Percentiles rank a stretch among this genome's conserved stretches.
phyloP scores from a whole-genome alignment of 2,888 invertebrate genomes.

The Drosophila flavopinicola region DNA sequence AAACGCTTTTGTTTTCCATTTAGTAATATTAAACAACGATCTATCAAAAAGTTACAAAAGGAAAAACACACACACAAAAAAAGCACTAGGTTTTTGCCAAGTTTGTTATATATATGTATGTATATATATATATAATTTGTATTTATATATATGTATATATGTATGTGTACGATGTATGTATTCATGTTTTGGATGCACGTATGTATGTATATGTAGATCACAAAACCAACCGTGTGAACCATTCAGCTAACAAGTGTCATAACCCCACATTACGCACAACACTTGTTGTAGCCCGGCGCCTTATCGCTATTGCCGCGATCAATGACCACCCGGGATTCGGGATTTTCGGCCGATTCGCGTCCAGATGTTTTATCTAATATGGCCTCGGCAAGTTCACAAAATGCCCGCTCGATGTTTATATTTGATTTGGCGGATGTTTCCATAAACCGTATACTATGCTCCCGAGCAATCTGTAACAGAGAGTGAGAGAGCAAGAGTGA shows the following conservation, averaged over 20 bases:
- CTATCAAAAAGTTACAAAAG: slow-evolving; percentile 37
- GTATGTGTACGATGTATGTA: background rate
- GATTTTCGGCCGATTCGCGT: slow-evolving; percentile 91
- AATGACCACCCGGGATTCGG: slow-evolving; percentile 89
- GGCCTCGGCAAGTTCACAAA: slow-evolving; percentile 96
- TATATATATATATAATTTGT: slow-evolving; percentile 5
- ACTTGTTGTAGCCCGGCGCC: slow-evolving; percentile 84
- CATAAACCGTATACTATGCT: slow-evolving; percentile 98
- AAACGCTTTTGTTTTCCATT: slow-evolving; percentile 27
- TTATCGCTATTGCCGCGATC: slow-evolving; percentile 87
- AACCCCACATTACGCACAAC: slow-evolving; percentile 83
- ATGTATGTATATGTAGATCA: slow-evolving; percentile 42
- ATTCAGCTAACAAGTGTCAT: slow-evolving; percentile 48
- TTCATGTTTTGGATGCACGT: too few relatives aligned
- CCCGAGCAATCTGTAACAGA: slow-evolving; percentile 92
- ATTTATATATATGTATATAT: slow-evolving; percentile 12
- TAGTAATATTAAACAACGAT: slow-evolving; percentile 36
- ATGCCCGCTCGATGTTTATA: slow-evolving; percentile 98
- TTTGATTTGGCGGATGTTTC: slow-evolving; percentile 99
- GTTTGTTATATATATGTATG: slow-evolving; percentile 27
- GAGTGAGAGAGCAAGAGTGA: slow-evolving; percentile 32
- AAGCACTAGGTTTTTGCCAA: slow-evolving; percentile 47
- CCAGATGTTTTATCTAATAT: slow-evolving; percentile 96
- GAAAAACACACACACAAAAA: slow-evolving; percentile 32
- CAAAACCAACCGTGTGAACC: slow-evolving; percentile 54